A percentile compares a stretch with the other conserved stretches of the same genome.
phyloP scores from a whole-genome alignment of 2,113 vertebrate genomes.

The Alexandromys fortis region DNA sequence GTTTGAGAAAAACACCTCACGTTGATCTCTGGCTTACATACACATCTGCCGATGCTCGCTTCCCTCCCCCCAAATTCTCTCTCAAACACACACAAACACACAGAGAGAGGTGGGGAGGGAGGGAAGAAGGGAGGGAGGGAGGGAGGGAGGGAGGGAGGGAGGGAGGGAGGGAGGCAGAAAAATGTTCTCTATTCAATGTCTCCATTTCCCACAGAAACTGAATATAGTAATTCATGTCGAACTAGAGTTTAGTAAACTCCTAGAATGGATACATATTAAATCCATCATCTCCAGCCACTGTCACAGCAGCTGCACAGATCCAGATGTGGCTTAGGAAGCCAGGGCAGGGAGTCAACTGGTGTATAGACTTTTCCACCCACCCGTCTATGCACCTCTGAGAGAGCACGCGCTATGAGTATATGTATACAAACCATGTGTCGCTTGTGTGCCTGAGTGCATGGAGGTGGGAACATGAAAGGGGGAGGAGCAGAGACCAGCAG shows the following conservation, averaged over 20 bases:
- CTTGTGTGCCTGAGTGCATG: fast-evolving
- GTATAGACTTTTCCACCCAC: not conserved
- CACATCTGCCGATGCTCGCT: too few relatives aligned
- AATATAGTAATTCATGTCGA: not conserved
- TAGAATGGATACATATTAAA: not conserved
- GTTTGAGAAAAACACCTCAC: not conserved
- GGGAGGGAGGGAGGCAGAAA: too few relatives aligned
- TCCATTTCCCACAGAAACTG: not conserved
- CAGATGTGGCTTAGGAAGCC: not conserved
- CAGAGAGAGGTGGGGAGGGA: too few relatives aligned
- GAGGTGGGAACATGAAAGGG: fast-evolving
- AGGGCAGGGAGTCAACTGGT: not conserved
- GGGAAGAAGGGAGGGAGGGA: too few relatives aligned
- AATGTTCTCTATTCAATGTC: not conserved
- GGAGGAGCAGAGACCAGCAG: not conserved
- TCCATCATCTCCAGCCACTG: not conserved
- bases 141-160: too few relatives aligned
- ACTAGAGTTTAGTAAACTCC: not conserved
- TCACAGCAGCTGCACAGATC: not conserved
- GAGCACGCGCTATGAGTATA: not conserved
- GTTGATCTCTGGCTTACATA: not conserved
- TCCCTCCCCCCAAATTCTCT: not conserved
- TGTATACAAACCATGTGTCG: too few relatives aligned
- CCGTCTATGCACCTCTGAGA: not conserved
- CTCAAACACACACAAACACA: not conserved